Conservation (phyloP, 2,113 vertebrate species). For the Percopsis transmontana region DNA sequence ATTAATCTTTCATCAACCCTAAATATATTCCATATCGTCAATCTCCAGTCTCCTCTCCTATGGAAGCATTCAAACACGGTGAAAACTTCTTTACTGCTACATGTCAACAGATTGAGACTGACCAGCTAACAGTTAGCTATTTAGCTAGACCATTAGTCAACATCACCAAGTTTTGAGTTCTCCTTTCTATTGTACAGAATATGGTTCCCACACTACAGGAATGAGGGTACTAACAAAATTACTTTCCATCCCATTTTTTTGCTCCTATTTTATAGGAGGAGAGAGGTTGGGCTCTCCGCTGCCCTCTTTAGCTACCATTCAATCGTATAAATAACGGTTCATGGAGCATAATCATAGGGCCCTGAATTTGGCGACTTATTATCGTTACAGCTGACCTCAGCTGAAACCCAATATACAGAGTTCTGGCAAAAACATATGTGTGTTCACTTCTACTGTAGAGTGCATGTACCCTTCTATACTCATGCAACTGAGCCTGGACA, state of each 20-base stretch:
- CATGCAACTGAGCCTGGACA: slow-evolving; percentile 31
- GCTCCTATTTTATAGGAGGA: slow-evolving; percentile 7
- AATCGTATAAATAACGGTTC: not conserved
- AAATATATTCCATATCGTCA: not conserved
- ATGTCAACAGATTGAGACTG: not conserved
- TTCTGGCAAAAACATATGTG: slow-evolving; percentile 16
- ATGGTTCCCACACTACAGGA: not conserved
- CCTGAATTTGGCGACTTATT: not conserved
- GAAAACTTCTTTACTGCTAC: no score
- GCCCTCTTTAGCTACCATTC: slow-evolving; percentile 47
- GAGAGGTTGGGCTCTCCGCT: slow-evolving; percentile 7
- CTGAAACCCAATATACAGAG: slow-evolving; percentile 6
- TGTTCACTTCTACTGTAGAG: slow-evolving; percentile 11
- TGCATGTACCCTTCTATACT: slow-evolving; percentile 20
- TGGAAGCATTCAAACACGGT: not conserved
- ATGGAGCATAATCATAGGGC: slow-evolving; percentile 48
- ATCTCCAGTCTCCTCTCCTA: slow-evolving; percentile 8
- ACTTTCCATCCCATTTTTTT: not conserved
- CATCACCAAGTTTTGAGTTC: no score
- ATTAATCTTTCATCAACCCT: slow-evolving; percentile 17
- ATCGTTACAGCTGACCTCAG: slow-evolving; percentile 4
- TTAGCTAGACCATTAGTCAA: no score
- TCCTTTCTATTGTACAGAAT: no score
- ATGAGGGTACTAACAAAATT: not conserved
- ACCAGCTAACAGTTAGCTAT: no score